phyloP scores from a whole-genome alignment of 2,797 vertebrate genomes.

The Emydoidea blandingii region DNA sequence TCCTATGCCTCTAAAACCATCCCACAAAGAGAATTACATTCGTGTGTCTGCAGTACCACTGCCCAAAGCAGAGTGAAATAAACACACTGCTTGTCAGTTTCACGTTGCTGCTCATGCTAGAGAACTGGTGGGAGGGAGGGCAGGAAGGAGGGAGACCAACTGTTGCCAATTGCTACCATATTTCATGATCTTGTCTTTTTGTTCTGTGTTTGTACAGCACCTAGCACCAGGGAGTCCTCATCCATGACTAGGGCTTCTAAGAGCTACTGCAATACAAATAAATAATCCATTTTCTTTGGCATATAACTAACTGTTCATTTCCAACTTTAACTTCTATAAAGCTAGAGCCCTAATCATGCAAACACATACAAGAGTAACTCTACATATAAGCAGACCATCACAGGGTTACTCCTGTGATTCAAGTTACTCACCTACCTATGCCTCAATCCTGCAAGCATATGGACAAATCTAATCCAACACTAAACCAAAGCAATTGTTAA shows the following conservation, averaged over 20 bases:
- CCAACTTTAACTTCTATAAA: background rate
- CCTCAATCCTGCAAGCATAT: fast-evolving
- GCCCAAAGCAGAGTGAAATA: fast-evolving
- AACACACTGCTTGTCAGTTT: fast-evolving
- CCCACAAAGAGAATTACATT: background rate
- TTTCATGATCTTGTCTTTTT: background rate
- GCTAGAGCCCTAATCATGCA: too few relatives aligned
- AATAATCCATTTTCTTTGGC: background rate
- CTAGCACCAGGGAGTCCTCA: background rate
- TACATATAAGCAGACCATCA: background rate
- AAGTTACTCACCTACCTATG: background rate
- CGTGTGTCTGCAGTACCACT: fast-evolving
- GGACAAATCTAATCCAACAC: background rate
- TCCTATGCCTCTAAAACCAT: background rate
- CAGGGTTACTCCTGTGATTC: background rate
- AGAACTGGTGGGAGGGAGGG: background rate
- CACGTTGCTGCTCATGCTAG: background rate
- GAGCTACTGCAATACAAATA: background rate
- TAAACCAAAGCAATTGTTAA: background rate
- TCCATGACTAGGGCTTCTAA: background rate
- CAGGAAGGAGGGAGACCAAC: background rate
- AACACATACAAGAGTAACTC: background rate
- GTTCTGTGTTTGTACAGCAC: background rate
- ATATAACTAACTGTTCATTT: background rate
- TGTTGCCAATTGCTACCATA: background rate